Evolutionary conservation across 2,797 vertebrate genomes (phyloP), one percentile per base, ranked within the genome.

Genomic region (Triplophysa yarkandensis): DNA sequence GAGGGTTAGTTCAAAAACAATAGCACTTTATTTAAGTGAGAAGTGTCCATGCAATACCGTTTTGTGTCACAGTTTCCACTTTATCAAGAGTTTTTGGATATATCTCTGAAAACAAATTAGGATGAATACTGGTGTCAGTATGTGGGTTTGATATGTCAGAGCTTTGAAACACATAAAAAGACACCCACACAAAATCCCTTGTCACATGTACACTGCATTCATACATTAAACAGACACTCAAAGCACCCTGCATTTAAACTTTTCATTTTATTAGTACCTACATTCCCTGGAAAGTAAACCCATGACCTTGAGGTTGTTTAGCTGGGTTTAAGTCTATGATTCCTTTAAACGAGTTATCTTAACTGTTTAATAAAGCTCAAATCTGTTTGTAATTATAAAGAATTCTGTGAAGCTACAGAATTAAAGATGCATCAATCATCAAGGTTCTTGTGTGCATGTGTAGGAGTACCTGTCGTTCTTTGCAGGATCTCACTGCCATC

Each of bases 401-500:
- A 50, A 17, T 25, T n/a, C n/a, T 70, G 27, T 17, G 50, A 69
- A 30, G 17, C 44, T 23, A 16, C 25, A 14, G 21, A 41, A 41
- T 23, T 25, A 60, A 46, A 34, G 36, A 58, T 41, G 23, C 7
- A 16, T 41, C 21, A 14, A 23, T 58, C 36, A 39, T 13, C 41
- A 11, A 57, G 41, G 34, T 0, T 39, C 0, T 46, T 63, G 28
- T 73, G 27, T 27, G 14, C 10, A 25, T 72, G 34, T 34, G 65
- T 27, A 1, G 30, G 44, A 55, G 72, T 73, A 81, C 77, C 82
- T 80, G 82, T 74, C 72, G 71, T 50, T 39, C 36, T 66, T 60
- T 43, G 70, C 46, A 43, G 68, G 27, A 69, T 64, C 76, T 80
- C 80, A 50, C 58, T 73, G 74, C 34, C 63, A 41, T 83, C 82